Evolutionary conservation across 2,888 invertebrate genomes (phyloP), one percentile per base, ranked within the genome.

Genomic region (Ophioninae sp.): DNA sequence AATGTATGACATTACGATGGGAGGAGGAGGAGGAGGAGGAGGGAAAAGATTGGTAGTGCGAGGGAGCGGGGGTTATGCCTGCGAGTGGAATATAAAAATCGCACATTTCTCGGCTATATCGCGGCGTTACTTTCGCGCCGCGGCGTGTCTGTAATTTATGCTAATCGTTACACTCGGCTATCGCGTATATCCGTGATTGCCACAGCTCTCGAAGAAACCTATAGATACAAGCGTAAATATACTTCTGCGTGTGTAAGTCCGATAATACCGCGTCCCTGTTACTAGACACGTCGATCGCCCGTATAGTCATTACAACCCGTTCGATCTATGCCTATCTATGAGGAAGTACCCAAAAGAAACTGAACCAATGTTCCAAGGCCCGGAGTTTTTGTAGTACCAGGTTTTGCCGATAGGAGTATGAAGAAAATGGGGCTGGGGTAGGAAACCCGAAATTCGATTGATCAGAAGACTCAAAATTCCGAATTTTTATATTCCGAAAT

Each of bases 1-100:
- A 88, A 90, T 90, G 82, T 88, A 90, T 91, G 90, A 88, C 88
- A 91, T 91, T 90, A 91, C 86, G 83, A 82, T 76, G 79, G 72
- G 70, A 69, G 79, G 37, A 64, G n/a, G 62, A 73, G 72, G 70
- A 69, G 79, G 37, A 64, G n/a, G 62, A 73, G 75, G 72, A 59
- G 73, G 56, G 82, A 82, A 74, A 65, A 17, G 61, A 74, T 62
- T 20, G 62, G 21, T 10, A 30, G 64, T 20, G 37, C 6, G 13
- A 41, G 21, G 30, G 17, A 59, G 0, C 8, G n/a, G 72, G 50
- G 50, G 87, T 89, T 89, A 88, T 76, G 50, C 77, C 77, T 81
- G 81, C 77, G 79, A 77, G 70, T 68, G 44, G 86, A 87, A 62
- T 74, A 74, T 87, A 85, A 89, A 77, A 77, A 59, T 62, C 72